These are phyloP conservation scores for Amphiprion percula DNA, from an alignment of 2,113 vertebrate genomes.

Conservation along the genomic window DNA sequence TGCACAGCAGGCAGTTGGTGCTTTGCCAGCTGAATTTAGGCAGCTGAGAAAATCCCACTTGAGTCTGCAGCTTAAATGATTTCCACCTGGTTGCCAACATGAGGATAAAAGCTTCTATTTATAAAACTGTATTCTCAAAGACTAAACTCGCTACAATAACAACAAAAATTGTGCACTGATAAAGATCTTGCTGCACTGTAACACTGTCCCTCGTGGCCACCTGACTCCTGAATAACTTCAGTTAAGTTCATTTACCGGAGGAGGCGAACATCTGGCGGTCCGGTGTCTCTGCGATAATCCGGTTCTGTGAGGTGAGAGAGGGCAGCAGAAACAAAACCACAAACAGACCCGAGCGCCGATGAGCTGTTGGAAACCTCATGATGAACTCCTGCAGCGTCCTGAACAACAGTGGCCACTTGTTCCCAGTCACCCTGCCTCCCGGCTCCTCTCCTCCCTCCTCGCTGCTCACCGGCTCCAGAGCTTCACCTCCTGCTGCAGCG, in stretches of 20 bases:
- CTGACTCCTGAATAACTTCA: constrained; percentile 5
- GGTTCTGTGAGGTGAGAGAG: constrained; percentile 23
- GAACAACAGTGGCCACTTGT: constrained; percentile 16
- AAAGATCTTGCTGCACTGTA: background rate
- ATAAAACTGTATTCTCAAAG: background rate
- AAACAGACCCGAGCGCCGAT: constrained; percentile 41
- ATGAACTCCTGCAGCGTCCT: constrained; percentile 38
- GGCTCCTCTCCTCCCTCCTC: constrained; percentile 32
- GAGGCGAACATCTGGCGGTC: constrained; percentile 34
- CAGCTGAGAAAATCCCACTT: constrained; percentile 15
- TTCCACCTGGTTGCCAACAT: constrained; percentile 20
- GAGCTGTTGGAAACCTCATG: constrained; percentile 54
- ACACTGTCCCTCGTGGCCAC: constrained; percentile 23
- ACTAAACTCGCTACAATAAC: background rate
- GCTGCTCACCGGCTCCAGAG: background rate
- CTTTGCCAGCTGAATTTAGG: constrained; percentile 22
- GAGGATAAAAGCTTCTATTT: constrained; percentile 5
- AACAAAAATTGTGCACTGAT: background rate
- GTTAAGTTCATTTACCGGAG: constrained; percentile 64
- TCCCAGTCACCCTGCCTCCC: constrained; percentile 12
- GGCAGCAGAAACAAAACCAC: constrained; percentile 43
- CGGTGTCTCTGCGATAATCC: constrained; percentile 40
- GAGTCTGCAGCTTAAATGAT: constrained; percentile 27
- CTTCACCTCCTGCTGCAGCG: background rate
- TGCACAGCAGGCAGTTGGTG: constrained; percentile 14